Evolutionary conservation across 2,888 invertebrate species (phyloP), one percentile per base, ranked within the genome.

Genomic region (Chrysomela aeneicollis): DNA sequence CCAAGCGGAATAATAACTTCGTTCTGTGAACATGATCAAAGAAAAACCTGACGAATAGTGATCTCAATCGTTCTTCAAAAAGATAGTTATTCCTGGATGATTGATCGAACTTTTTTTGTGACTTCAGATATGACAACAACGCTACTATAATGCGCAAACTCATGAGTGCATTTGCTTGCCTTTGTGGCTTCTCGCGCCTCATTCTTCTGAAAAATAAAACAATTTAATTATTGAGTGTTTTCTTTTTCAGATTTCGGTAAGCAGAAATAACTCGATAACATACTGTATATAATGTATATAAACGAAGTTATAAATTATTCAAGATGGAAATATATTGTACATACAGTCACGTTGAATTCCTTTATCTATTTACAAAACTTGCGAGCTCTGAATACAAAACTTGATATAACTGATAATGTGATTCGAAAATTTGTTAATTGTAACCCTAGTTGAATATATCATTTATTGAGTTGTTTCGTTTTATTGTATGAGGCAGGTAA

Each of bases 251-350:
- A 42, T 42, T 42, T 42, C 42, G 12, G 42, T 42, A 15, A 15
- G 15, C n/a, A n/a, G 42, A 42, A 42, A 42, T 42, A 42, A 42
- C 42, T 42, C 42, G 15, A 15, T 15, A 42, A 3, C 8, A 42
- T 42, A 12, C 15, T 57, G 57, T 57, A 57, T 30, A 57, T 57
- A 22, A 57, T 57, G 57, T 57, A 57, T 26, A 57, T 57, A 15
- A 42, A 42, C 4, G 15, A 42, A 1, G 15, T 42, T 15, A 15
- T 15, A 18, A 46, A 57, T 57, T 57, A 46, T 57, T 15, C 46
- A 18, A 57, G 46, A 15, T 47, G 57, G 57, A 47, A 46, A 17
- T 57, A 42, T 21, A 22, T 42, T 57, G 57, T 57, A 57, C 42
- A 57, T 57, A 55, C 46, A 22, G 21, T 30, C 17, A 55, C 9